Evolutionary conservation across 2,797 vertebrate species (phyloP), one percentile per base, ranked within the genome.

Genomic region (Zenarchopterus dispar): DNA sequence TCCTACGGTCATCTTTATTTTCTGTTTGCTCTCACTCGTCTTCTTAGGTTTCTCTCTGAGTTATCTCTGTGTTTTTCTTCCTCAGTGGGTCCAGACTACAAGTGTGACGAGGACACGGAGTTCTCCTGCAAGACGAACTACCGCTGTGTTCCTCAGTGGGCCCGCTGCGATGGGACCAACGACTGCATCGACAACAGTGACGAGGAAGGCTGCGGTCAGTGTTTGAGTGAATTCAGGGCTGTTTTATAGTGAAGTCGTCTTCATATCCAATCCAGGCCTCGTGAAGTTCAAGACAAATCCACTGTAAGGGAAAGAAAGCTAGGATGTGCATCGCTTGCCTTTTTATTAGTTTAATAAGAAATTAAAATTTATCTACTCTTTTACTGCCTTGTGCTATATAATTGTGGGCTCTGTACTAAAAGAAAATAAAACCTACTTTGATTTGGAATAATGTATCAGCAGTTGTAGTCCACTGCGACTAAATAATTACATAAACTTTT

Each of bases 151-250:
- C 91, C 91, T 44, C 82, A 82, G 84, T 92, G 84, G 91, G 89
- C 84, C 4, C 85, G 90, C 54, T 93, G 92, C 23, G 88, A 93
- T 0, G 89, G 91, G 73, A 73, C 67, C 42, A 86, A 92, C 0
- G 89, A 93, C 85, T 93, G 92, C 81, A 24, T 91, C 2, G 90
- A 93, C 76, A 89, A 92, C 86, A 93, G 87, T 0, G 91, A 93
- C 2, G 92, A 93, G 83, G 33, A 91, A 53, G 87, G 75, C 84
- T 93, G 91, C 1, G 90, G 92, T 92, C 67, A 84, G 91, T 90
- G 44, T 13, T 57, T 11, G 11, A 48, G 44, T 23, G 10, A 46
- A 21, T 10, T 17, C 26, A 22, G 33, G 8, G 31, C 17, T 11
- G 8, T 31, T n/a, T n/a, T 7, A 23, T 7, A 13, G 10, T 2